A percentile compares a stretch with the other conserved stretches of the same genome.
Conservation (phyloP, 2,888 invertebrate genomes). For the Neoitamus cyanurus region DNA sequence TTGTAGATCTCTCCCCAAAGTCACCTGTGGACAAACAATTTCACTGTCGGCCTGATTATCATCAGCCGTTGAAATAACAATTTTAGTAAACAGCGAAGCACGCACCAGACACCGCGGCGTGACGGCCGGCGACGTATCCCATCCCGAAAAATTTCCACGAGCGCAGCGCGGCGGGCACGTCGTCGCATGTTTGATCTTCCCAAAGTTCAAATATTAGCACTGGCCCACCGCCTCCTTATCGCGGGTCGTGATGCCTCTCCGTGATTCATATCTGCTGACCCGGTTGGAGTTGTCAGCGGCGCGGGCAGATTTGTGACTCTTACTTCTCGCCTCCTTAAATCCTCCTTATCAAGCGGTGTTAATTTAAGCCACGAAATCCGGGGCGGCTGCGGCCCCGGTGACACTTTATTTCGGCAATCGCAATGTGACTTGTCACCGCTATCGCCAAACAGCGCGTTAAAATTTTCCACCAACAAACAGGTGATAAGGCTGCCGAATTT, state of each 20-base stretch:
- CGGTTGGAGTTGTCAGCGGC: background rate
- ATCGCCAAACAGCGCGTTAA: background rate
- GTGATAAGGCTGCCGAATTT: background rate
- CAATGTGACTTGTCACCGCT: background rate
- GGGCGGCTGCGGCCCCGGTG: background rate
- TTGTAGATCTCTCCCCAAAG: constrained; percentile 11
- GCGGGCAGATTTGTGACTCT: background rate
- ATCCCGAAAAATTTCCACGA: constrained; percentile 21
- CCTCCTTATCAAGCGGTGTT: background rate
- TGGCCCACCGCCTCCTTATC: constrained; percentile 10
- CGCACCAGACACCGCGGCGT: constrained; percentile 33
- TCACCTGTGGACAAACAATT: constrained; percentile 28
- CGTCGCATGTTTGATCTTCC: background rate
- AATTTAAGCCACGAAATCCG: background rate
- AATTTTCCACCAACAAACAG: constrained; percentile 9
- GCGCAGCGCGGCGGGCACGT: background rate
- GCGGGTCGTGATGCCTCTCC: background rate
- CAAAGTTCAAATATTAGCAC: constrained; percentile 3
- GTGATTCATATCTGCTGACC: background rate
- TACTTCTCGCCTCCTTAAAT: background rate
- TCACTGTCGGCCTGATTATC: constrained; percentile 38
- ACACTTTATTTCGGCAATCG: background rate
- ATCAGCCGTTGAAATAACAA: background rate
- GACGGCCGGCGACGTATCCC: background rate
- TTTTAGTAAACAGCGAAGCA: constrained; percentile 8